Evolutionary conservation across 92 coral and sea anemone species (phyloP), one percentile per base, ranked within the genome.

Genomic region (Porites rus): DNA sequence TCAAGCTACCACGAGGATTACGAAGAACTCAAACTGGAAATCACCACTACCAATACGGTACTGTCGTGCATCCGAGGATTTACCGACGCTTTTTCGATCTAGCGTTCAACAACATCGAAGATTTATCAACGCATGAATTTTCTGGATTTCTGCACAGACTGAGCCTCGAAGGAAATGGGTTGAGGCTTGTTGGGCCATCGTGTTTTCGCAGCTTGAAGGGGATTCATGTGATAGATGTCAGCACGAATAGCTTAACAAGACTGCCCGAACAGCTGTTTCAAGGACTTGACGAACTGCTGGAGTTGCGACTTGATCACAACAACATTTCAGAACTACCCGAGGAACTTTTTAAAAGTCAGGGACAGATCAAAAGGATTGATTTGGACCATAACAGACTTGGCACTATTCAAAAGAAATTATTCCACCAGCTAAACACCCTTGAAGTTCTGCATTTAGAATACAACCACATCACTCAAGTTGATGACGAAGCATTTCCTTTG

Each of bases 381-480:
- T 84, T 93, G 59, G 28, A 86, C 21, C 65, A 81, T 24, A 95
- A 95, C 83, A 67, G 38, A 5, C 69, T 95, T 1, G 65, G 20
- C 17, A 28, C 2, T 16, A 63, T 93, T 19, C 86, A 69, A 21
- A 20, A 82, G 16, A 85, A 73, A 7, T 51, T 86, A 71, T 78
- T 94, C 74, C 38, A 51, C 65, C 10, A 63, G 10, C 70, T 88
- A 20, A 78, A 91, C 1, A 83, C 69, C 20, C 12, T 92, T 5
- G 80, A 78, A 50, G 79, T 74, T 50, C 56, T 95, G 13, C 65
- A 89, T 69, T 79, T 95, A n/a, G 84, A 95, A 52, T 69, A 85
- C 21, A 95, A 93, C 70, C 54, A 25, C 18, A 77, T 94, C 38
- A 75, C 56, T 10, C 52, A 4, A 38, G 63, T 94, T 6, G 88